phyloP scores from a whole-genome alignment of 2,888 invertebrate species.

The Acholoe squamosa region DNA sequence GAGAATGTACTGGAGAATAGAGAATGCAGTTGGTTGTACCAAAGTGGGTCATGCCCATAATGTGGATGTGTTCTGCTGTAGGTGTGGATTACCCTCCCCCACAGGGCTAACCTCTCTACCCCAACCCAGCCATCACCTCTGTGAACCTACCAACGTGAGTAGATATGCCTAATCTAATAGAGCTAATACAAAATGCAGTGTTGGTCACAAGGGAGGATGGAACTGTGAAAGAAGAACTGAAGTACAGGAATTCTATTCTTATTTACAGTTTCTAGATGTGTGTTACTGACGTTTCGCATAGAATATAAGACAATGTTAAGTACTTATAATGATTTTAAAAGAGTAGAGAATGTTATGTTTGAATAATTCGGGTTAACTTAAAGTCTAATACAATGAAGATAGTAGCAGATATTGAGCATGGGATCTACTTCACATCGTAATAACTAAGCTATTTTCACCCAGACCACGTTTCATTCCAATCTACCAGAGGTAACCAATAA shows the following conservation, averaged over 20 bases:
- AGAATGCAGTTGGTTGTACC: background rate
- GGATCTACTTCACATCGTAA: background rate
- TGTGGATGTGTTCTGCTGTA: constrained; percentile 16
- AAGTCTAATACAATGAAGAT: no score
- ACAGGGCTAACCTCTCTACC: background rate
- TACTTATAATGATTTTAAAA: no score
- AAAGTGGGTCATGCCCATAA: constrained; percentile 1
- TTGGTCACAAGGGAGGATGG: background rate
- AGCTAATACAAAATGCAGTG: no score
- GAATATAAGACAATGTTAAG: no score
- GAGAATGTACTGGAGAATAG: background rate
- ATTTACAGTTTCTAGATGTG: no score
- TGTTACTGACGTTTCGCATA: no score
- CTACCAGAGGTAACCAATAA: background rate
- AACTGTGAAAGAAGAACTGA: background rate
- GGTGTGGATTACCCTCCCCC: constrained; percentile 13
- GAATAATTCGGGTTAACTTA: no score
- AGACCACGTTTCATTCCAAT: background rate
- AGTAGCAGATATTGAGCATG: background rate
- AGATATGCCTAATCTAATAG: background rate
- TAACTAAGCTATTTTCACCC: background rate
- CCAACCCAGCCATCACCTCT: background rate
- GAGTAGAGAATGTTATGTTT: no score
- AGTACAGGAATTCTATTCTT: no score
- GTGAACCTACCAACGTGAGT: background rate